Percentiles rank a stretch among this genome's conserved stretches.
phyloP scores from a whole-genome alignment of 2,113 vertebrate species.

The Ceratotherium simum region DNA sequence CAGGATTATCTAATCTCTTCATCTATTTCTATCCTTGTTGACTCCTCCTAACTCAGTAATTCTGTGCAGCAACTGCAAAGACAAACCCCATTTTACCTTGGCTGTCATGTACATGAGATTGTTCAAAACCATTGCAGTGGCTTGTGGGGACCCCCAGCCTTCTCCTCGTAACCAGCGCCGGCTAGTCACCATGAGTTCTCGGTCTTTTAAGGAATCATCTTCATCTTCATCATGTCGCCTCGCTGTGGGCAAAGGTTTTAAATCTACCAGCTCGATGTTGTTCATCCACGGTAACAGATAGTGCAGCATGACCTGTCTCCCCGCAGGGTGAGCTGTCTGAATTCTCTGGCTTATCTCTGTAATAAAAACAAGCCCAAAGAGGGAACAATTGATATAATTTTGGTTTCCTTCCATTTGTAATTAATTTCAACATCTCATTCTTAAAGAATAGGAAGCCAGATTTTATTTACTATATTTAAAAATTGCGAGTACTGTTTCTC shows the following conservation, averaged over 20 bases:
- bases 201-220: slow-evolving; percentile 91
- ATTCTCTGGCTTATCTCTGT: slow-evolving; percentile 99
- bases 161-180: slow-evolving; percentile 96
- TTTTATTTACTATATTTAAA: background rate
- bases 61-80: background rate
- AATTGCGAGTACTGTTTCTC: background rate
- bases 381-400: background rate
- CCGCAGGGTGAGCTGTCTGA: slow-evolving; percentile 96
- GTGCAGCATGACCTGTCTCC: slow-evolving; percentile 98
- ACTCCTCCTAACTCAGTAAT: background rate
- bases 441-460: background rate
- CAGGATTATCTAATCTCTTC: background rate
- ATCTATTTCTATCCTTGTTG: background rate
- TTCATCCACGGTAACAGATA: slow-evolving; percentile 99
- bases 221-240: slow-evolving; percentile 93
- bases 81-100: slow-evolving; percentile 89
- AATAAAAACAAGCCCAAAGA: slow-evolving; percentile 52
- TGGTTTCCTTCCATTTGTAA: background rate
- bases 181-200: slow-evolving; percentile 97
- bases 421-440: background rate
- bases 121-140: slow-evolving; percentile 98
- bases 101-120: slow-evolving; percentile 99
- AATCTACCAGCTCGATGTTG: slow-evolving; percentile 97
- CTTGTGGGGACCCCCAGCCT: slow-evolving; percentile 98
- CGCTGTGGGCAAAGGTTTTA: slow-evolving; percentile 91